phyloP scores from a whole-genome alignment of 2,797 vertebrate genomes.

The Threskiornis aethiopicus region DNA sequence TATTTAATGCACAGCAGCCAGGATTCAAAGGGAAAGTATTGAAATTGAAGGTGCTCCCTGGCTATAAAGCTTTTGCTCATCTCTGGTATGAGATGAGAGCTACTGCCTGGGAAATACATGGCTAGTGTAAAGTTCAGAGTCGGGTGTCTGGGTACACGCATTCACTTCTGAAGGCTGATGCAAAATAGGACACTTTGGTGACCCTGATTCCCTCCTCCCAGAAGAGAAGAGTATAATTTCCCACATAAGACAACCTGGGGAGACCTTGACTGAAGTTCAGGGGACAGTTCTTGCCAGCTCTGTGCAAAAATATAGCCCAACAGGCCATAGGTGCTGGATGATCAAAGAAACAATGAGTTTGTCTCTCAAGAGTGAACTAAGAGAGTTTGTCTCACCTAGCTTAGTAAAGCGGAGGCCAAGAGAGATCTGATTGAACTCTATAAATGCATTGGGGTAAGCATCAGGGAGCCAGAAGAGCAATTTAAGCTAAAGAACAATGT shows the following conservation, averaged over 20 bases:
- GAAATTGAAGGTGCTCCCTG: background rate
- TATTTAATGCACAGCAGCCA: background rate
- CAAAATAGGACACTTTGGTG: background rate
- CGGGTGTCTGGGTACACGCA: background rate
- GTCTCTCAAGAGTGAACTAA: background rate
- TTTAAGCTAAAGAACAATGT: background rate
- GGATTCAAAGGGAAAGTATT: background rate
- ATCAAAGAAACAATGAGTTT: background rate
- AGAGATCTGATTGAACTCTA: background rate
- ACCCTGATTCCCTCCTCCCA: background rate
- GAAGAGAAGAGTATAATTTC: background rate
- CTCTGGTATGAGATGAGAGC: background rate
- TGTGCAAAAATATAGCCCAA: background rate
- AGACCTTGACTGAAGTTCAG: background rate
- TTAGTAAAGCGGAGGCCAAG: background rate
- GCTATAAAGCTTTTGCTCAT: background rate
- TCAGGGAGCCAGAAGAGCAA: background rate
- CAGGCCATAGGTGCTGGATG: background rate
- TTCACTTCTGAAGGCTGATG: background rate
- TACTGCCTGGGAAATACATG: background rate
- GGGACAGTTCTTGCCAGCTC: background rate
- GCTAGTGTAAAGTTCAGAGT: background rate
- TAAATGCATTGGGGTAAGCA: background rate
- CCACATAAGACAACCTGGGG: background rate
- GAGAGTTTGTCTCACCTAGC: background rate